Base-by-base conservation (phyloP, 2,888 invertebrate genomes). In the Eupithecia dodoneata region DNA sequence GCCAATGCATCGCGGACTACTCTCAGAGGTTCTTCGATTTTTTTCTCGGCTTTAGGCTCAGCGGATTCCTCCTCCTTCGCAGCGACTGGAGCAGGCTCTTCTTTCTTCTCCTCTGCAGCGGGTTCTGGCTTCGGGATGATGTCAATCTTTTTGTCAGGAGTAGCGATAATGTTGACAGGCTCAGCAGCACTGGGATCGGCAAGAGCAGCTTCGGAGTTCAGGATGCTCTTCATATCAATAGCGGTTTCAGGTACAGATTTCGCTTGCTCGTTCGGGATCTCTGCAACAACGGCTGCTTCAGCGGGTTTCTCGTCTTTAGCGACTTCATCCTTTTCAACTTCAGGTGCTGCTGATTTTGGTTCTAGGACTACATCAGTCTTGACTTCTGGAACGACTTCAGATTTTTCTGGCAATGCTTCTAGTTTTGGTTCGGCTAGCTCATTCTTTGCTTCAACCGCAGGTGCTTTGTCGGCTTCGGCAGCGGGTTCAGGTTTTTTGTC, bases 1-100 rank as follows among this genome's bases (percentile, higher is more conserved):
- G 73, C 63, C 4, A 69, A 91, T 44, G 93, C 92, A 72, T 93
- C 94, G 63, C 95, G 92, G 30, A 93, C 88, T 76, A 94, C 92
- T 59, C 93, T 87, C 18, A 90, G 84, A 66, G 84, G 84, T 41
- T 74, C 73, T 7, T 41, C 59, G 7, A 81, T n/a, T 47, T 73
- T 73, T 42, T 75, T 49, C 30, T 76, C 74, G 12, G 73, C 49
- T 18, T 71, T 74, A 45, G 73, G 74, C n/a, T 79, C 79, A 42
- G 72, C 77, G 18, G 85, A 77, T 77, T 86, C 86, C n/a, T 73
- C 73, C 30, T 82, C 73, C 30, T 82, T 79, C 2, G 63, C 69
- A 30, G 71, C 71, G 9, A 47, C 74, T 7, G 44, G 77, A 2
- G 78, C 72, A 15, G 76, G 72, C 52, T 85, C 83, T 42, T 78